Base-by-base conservation (phyloP, 1,140 invertebrate genomes). In the Formica exsecta region DNA sequence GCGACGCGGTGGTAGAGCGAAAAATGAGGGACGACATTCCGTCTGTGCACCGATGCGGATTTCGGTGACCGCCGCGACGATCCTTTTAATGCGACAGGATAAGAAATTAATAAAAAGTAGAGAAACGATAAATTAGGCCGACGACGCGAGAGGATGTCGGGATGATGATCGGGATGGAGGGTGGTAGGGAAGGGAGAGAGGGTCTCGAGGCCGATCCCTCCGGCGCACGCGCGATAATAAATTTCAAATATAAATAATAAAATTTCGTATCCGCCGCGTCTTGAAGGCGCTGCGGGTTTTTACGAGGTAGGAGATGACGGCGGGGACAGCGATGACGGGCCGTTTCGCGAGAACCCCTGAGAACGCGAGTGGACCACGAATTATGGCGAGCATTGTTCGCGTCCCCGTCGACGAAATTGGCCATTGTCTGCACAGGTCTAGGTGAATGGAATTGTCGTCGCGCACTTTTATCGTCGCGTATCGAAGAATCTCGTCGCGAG, bases 91-190 rank as follows among this genome's bases (percentile, higher is more conserved):
- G 90, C 86, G 90, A 87, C 75, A 9, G 48, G 93, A 92, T 90
- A 91, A 93, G 92, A 95, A 94, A 95, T 95, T 94, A 95, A 94
- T 95, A 95, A 95, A 95, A 95, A 94, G 91, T 94, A 93, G 93
- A 93, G 90, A 93, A 94, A 94, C 94, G 94, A 94, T 95, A 94
- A 95, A 94, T 95, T 95, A 94, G 94, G 86, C 91, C 93, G 92
- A 85, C 91, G 93, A 89, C 91, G 89, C 90, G 90, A 74, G 71
- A 74, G 59, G 54, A 73, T 51, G 32, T 59, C n/a, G 32, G 11
- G 41, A 88, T 32, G 86, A 89, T 38, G 86, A 89, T 87, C 62
- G 70, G 59, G 29, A 38, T 48, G 66, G 41, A 41, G n/a, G 13
- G 32, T 13, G 25, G 7, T 54, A n/a, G 61, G 44, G 80, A 66